Evolutionary conservation across 1,140 invertebrate species (phyloP), one percentile per base, ranked within the genome.

Genomic region (Kradibia gibbosae): DNA sequence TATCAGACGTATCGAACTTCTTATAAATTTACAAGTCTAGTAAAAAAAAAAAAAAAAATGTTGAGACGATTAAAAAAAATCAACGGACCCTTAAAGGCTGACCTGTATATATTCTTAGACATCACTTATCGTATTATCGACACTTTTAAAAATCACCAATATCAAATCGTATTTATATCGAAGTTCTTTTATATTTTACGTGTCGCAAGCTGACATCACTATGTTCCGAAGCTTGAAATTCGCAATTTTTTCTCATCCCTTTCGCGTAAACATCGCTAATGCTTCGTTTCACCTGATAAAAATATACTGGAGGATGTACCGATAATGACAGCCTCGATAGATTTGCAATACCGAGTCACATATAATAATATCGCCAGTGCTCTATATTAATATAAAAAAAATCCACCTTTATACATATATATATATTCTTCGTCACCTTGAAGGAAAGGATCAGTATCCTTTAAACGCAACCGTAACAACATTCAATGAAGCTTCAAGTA

Each of bases 111-210:
- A 39, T 3, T 8, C 13, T 3, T 25, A 48, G 34, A 39, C 67
- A 45, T 42, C 39, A 28, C 3, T n/a, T 7, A 22, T 25, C 17
- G 13, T 48, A 73, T 73, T 73, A 73, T 73, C 48, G 45, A 53
- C 17, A 53, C 48, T 50, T 73, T 73, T 50, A 73, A 50, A 72
- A 73, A 73, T 73, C 48, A 73, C 71, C 71, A 48, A 53, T 55
- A 36, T 11, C 3, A 1, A 73, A 73, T 73, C 39, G 28, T 5
- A 31, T 73, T 73, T 73, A 48, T 50, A 53, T 73, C 67, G 42
- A 17, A 72, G n/a, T 72, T 42, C 42, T 20, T 72, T 50, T 50
- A 72, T 72, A 36, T 36, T 11, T 7, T 22, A 7, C 22, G n/a
- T 67, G 0, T 39, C 34, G 15, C 36, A 39, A 4, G 13, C 22